phyloP scores from a whole-genome alignment of 2,797 vertebrate genomes.

The Percopsis omiscomaycus region DNA sequence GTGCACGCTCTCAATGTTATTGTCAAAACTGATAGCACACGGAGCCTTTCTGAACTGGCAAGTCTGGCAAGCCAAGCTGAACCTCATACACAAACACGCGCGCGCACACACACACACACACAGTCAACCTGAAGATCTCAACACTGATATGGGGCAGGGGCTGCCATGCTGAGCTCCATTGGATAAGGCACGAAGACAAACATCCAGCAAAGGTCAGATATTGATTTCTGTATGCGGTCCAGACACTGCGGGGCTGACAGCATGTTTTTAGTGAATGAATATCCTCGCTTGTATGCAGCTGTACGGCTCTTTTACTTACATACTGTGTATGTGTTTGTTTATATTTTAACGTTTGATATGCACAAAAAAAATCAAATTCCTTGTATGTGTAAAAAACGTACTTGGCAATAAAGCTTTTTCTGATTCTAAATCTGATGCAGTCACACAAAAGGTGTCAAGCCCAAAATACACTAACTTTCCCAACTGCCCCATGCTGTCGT shows the following conservation, averaged over 20 bases:
- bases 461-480: no score
- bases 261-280: constrained; percentile 6
- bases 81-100: not conserved
- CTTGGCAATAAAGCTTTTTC: no score
- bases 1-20: not conserved
- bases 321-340: no score
- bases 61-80: not conserved
- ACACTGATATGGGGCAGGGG: not conserved
- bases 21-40: not conserved
- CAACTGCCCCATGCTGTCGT: no score
- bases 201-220: constrained; percentile 4
- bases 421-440: no score
- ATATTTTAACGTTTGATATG: no score
- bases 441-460: no score
- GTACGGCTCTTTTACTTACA: no score
- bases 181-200: not conserved
- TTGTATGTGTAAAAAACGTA: no score
- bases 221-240: constrained; percentile 10
- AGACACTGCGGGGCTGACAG: not conserved
- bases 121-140: not conserved
- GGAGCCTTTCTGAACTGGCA: not conserved
- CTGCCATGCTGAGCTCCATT: not conserved
- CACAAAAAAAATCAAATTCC: no score
- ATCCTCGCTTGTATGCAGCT: not conserved
- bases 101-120: not conserved